These are phyloP conservation scores for Phallusia fumigata DNA, from an alignment of 23 tunicate genomes.

Conservation along the genomic window DNA sequence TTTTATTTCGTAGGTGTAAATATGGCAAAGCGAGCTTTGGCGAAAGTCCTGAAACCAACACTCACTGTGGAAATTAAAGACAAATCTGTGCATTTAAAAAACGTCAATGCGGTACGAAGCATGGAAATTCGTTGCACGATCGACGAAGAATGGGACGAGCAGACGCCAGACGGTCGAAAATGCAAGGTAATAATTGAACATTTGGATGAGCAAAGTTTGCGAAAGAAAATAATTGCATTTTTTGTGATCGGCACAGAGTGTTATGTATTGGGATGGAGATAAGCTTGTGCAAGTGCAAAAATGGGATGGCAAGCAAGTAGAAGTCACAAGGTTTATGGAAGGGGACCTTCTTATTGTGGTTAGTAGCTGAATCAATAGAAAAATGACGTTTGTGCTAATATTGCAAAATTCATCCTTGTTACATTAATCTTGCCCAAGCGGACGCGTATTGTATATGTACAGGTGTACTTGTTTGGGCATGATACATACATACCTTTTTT, in stretches of 20 bases:
- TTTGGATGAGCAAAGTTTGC: no score
- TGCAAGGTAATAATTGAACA: constrained; percentile 41
- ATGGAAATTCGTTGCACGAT: constrained; percentile 40
- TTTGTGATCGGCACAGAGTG: constrained; percentile 15
- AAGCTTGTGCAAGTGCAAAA: constrained; percentile 61
- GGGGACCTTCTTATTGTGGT: constrained; percentile 40
- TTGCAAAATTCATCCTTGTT: neutral
- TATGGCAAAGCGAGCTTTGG: neutral
- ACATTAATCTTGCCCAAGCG: no score
- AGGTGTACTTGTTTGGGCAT: no score
- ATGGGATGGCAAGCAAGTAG: constrained; percentile 68
- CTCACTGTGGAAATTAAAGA: constrained; percentile 47
- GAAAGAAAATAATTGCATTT: no score
- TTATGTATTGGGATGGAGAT: constrained; percentile 53
- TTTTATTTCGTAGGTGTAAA: neutral
- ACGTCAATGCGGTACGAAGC: constrained; percentile 48
- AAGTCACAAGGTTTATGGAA: constrained; percentile 50
- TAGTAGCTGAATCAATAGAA: neutral
- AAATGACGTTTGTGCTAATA: no score
- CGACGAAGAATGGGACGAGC: constrained; percentile 74
- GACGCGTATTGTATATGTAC: neutral
- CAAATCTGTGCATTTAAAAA: constrained; percentile 36
- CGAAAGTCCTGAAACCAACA: constrained; percentile 36
- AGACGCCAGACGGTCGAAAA: constrained; percentile 77
- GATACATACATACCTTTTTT: neutral